Evolutionary conservation across 2,113 vertebrate genomes (phyloP), one percentile per base, ranked within the genome.

Genomic region (Sylvia atricapilla): DNA sequence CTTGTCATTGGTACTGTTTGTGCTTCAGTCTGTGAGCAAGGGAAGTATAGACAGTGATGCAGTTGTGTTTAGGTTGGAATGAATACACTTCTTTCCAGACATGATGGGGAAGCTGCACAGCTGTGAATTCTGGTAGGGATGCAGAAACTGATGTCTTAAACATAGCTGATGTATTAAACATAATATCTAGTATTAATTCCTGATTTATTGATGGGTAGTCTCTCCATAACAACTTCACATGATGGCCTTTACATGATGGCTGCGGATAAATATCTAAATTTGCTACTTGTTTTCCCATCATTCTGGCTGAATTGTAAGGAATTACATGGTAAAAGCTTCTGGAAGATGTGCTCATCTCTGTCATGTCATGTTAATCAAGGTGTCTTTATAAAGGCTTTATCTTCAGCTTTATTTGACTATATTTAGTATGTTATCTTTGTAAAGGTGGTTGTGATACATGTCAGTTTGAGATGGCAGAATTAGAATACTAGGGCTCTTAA

Each of bases 321-420:
- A 47, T 89, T 79, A 39, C 16, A 82, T 58, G 25, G 49, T 88
- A 62, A 77, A 86, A 83, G 11, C 50, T 84, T 94, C 56, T 75
- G 25, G 77, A 81, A 84, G 24, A 64, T 41, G 13, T 91, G 27
- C 50, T 92, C 47, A 9, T 87, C 46, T 83, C 60, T 93, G 81
- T 89, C 62, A 85, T 79, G 67, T 94, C 66, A 28, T 0, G 16
- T 93, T 94, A 89, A 75, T 93, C 56, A 78, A 86, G 27, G 24
- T 91, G 22, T 75, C 84, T 95, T 82, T 85, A 35, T 60, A 84
- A 94, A 89, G 66, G 25, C 62, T 94, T 90, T 5, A 72, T 50
- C 79, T 90, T 84, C n/a, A 72, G 44, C 91, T 93, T 69, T 93
- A 9, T 92, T 77, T 43, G 33, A 59, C 59, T 96, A 60, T 94